A percentile compares a stretch with the other conserved stretches of the same genome.
Evolutionary conservation across 2,797 vertebrate genomes (phyloP).

Genomic region (Valencia hispanica): DNA sequence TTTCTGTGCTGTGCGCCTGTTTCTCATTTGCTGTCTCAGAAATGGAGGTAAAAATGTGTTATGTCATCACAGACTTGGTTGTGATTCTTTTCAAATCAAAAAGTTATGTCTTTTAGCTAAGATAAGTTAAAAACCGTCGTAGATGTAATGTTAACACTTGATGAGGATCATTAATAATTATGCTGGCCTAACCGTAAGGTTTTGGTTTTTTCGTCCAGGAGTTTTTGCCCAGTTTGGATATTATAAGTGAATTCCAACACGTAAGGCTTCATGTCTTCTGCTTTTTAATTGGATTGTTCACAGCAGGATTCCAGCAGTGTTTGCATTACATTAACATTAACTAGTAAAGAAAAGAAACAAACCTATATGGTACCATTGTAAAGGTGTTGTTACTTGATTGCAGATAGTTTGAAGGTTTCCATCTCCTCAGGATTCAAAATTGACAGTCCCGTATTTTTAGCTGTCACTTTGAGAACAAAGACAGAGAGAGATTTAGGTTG

Average conservation of each 20-base stretch:
- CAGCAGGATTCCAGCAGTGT: slow-evolving; percentile 49
- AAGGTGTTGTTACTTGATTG: slow-evolving; percentile 29
- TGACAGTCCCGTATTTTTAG: slow-evolving; percentile 13
- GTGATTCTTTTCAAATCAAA: not conserved
- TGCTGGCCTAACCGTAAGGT: no score
- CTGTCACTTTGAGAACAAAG: slow-evolving; percentile 63
- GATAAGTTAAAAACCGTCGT: not conserved
- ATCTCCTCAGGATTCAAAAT: slow-evolving; percentile 44
- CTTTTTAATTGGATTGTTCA: slow-evolving; percentile 70
- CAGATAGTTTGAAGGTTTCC: slow-evolving; percentile 50
- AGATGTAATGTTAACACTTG: no score
- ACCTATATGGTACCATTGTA: not conserved
- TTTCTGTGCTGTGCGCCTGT: not conserved
- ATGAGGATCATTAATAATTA: no score
- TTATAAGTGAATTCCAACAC: slow-evolving; percentile 28
- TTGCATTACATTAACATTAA: slow-evolving; percentile 53
- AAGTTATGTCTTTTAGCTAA: not conserved
- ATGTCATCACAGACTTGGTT: not conserved
- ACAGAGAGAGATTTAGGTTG: slow-evolving; percentile 62
- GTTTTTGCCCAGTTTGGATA: slow-evolving; percentile 49
- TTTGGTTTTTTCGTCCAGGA: slow-evolving; percentile 31
- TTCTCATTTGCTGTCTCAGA: not conserved
- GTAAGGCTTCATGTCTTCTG: slow-evolving; percentile 27
- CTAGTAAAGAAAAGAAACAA: not conserved
- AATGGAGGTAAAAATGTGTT: not conserved